Conservation (phyloP, 1,140 invertebrate genomes). For the Luehdorfia chinensis region DNA sequence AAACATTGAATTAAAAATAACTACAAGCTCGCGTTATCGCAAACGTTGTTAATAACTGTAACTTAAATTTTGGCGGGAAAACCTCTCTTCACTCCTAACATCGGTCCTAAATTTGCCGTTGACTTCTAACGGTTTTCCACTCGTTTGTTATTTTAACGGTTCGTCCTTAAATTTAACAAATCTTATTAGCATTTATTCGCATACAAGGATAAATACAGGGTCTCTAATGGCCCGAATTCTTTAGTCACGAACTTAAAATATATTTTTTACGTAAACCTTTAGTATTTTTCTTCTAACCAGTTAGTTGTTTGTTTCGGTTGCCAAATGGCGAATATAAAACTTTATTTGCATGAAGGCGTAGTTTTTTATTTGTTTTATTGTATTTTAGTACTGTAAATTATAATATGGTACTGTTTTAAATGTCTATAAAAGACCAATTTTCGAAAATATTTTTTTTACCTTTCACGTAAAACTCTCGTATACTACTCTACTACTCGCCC, state of each 20-base stretch:
- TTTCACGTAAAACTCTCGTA: too few species aligned
- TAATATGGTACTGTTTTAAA: too few species aligned
- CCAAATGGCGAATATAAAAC: constrained; percentile 3
- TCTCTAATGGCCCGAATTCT: constrained; percentile 33
- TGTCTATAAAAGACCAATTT: not conserved
- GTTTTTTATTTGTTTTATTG: too few species aligned
- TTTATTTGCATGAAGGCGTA: constrained; percentile 1
- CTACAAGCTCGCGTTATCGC: too few species aligned
- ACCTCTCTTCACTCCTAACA: constrained; percentile 2
- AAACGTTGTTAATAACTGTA: too few species aligned
- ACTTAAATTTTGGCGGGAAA: too few species aligned
- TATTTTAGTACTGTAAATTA: too few species aligned
- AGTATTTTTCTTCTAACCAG: constrained; percentile 3
- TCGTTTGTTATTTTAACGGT: constrained; percentile 36
- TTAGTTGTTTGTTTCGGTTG: not conserved
- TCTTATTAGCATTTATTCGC: constrained; percentile 46
- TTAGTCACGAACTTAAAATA: constrained; percentile 37
- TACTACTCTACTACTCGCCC: too few species aligned
- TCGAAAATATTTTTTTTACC: not conserved
- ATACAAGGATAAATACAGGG: constrained; percentile 32
- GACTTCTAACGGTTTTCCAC: constrained; percentile 16
- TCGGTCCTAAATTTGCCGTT: constrained; percentile 19
- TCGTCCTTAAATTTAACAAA: constrained; percentile 39
- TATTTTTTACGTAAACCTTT: not conserved
- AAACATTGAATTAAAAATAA: too few species aligned